Evolutionary conservation across 2,797 vertebrate species (phyloP), one percentile per base, ranked within the genome.

Genomic region (Pangasius krempfi): DNA sequence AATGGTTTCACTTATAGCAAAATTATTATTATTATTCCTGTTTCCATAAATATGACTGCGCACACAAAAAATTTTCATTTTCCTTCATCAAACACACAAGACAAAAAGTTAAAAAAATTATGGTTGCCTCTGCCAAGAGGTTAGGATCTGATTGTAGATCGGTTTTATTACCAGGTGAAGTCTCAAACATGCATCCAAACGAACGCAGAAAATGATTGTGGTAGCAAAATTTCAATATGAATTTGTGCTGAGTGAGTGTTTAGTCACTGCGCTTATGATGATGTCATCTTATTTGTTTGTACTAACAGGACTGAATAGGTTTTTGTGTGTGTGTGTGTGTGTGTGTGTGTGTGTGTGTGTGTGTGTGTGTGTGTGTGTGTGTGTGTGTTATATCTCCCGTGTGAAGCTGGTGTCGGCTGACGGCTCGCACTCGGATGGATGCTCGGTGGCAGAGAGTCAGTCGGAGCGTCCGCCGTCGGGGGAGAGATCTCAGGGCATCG

Each of bases 401-500:
- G 85, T 79, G 81, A 89, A 98, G 98, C 90, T 98, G 91, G 98
- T 98, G 85, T 98, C 98, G 3, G 97, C 97, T 37, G 97, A 98
- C 73, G 96, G 94, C 0, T 91, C 93, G 85, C 89, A 97, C 93
- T 92, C 96, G 88, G 88, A 98, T 5, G 91, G 94, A 30, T 95
- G 95, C 84, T 96, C 95, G 0, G 95, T 96, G 88, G 95, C 91
- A 0, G 96, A 96, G 88, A 95, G 96, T 85, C 91, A 94, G 87
- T 91, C 90, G n/a, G 96, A 96, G 72, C 92, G 92, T 0, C 93
- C 95, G 3, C 97, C 97, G 0, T 96, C 97, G 2, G 89, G 98
- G 90, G 98, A 98, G 93, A 96, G 98, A 89, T 97, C 97, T 0
- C 97, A 97, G 6, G 97, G 97, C 91, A 98, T 98, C 13, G 98